These are phyloP conservation scores for Lepeophtheirus nordmannii DNA, from an alignment of 2,888 invertebrate species.

Conservation along the genomic window DNA sequence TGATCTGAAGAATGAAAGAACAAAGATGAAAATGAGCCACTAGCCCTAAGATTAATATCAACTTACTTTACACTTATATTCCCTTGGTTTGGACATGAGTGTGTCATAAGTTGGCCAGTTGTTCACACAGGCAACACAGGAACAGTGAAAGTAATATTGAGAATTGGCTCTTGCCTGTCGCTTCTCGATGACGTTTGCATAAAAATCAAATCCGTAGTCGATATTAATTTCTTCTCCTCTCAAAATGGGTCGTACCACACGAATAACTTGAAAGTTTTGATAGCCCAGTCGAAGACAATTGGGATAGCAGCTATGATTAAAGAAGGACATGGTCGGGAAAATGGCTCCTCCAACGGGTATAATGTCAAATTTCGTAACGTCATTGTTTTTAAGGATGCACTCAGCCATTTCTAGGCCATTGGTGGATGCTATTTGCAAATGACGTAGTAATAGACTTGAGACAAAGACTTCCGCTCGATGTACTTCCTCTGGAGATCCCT, in stretches of 20 bases:
- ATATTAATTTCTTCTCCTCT: conserved; percentile 21
- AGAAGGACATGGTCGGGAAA: conserved; percentile 22
- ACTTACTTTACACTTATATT: not conserved
- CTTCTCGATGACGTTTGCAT: conserved; percentile 3
- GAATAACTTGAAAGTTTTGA: conserved; percentile 14
- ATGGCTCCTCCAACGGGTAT: conserved; percentile 24
- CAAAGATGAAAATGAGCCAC: too few relatives aligned
- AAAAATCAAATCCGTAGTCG: conserved; percentile 23
- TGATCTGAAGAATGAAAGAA: not conserved
- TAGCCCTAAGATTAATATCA: too few relatives aligned
- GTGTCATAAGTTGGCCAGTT: conserved; percentile 17
- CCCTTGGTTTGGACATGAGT: not conserved
- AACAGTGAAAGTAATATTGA: conserved; percentile 16
- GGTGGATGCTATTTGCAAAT: conserved; percentile 19
- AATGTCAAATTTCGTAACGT: conserved; percentile 23
- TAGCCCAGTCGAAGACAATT: conserved; percentile 17
- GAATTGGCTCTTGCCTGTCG: conserved; percentile 4
- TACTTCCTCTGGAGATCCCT: not conserved
- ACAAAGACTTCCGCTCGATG: conserved; percentile 14
- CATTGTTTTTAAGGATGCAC: conserved; percentile 22
- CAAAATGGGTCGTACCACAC: conserved; percentile 4
- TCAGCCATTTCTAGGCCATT: conserved; percentile 24
- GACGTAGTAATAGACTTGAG: conserved; percentile 15
- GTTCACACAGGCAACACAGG: conserved; percentile 9
- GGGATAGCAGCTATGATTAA: conserved; percentile 22